Base-by-base conservation (phyloP, 2,797 vertebrate species). In the Tenualosa ilisha region DNA sequence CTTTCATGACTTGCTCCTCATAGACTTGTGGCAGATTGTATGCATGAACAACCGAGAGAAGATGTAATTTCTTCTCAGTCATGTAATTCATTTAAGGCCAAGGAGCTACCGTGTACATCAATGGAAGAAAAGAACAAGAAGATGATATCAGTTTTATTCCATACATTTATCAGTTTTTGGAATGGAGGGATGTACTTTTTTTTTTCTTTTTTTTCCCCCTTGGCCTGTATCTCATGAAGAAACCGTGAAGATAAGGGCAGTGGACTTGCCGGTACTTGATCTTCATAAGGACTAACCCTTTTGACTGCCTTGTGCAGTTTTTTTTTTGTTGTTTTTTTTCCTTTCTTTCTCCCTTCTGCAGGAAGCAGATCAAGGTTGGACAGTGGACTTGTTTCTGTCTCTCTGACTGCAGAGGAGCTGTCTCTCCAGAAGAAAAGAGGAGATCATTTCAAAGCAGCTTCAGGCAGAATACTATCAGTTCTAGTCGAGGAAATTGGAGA, bases 281-380 rank as follows among this genome's bases (percentile, higher is more conserved):
- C 68, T 88, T 46, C 40, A 40, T 81, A 86, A 56, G 85, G 53
- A 82, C 81, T 86, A 85, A 85, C 83, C 46, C 65, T 75, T 68
- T 82, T 54, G 87, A 87, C 88, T 89, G 82, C 88, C 85, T 46
- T 26, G 15, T 20, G 72, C 40, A 22, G 15, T 79, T 40, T 75
- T 81, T 82, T 91, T 83, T 90, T 89, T 90, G 88, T 89, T 40
- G 4, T 6, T 89, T 81, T 90, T 83, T 91, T 89, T 91, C 88
- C 6, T 46, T 46, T 46, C 89, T 90, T 88, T 91, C 89, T 89
- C 89, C 12, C 31, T 31, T 68, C 26, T 72, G 13, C 37, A 46
- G 72, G 17, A 46, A 43, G 37, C 17, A n/a, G 37, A 43, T 43
- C 0, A 8, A 46, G 72, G 40, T 46, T 79, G 72, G 37, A 79